Evolutionary conservation across 2,797 vertebrate genomes (phyloP).

Genomic region (Leptoclinus maculatus): DNA sequence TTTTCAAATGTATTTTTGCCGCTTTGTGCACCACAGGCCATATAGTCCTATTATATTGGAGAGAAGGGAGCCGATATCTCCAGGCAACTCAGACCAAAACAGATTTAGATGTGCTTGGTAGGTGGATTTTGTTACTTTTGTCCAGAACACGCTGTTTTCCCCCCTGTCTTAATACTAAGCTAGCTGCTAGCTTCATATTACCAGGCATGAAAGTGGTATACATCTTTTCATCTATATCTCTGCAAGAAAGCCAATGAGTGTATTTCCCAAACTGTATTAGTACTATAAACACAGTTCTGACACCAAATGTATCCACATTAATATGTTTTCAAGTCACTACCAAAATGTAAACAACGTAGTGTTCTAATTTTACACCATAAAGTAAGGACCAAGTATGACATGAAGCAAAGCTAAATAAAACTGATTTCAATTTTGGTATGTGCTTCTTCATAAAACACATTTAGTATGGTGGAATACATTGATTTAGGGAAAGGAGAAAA

Average conservation of each 20-base stretch:
- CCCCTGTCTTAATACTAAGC: no score
- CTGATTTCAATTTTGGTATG: slow-evolving; percentile 12
- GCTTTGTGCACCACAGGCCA: no score
- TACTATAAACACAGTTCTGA: no score
- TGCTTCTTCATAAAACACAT: slow-evolving; percentile 23
- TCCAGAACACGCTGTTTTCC: no score
- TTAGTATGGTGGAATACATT: slow-evolving; percentile 18
- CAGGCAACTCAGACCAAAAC: no score
- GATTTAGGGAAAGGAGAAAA: slow-evolving; percentile 31
- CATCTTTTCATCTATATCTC: background rate
- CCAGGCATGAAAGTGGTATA: background rate
- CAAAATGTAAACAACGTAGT: slow-evolving; percentile 15
- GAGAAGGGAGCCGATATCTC: no score
- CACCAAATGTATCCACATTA: background rate
- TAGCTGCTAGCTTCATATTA: background rate
- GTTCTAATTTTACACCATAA: background rate
- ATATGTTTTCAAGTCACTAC: slow-evolving; percentile 9
- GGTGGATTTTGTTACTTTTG: no score
- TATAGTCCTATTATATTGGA: no score
- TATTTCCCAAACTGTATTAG: no score
- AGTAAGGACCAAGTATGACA: slow-evolving; percentile 19
- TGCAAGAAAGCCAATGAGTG: background rate
- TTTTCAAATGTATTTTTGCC: no score
- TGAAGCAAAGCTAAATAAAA: slow-evolving; percentile 25
- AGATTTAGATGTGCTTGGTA: no score